These are phyloP conservation scores for Pholis gunnellus DNA, from an alignment of 2,113 vertebrate species.

Conservation along the genomic window DNA sequence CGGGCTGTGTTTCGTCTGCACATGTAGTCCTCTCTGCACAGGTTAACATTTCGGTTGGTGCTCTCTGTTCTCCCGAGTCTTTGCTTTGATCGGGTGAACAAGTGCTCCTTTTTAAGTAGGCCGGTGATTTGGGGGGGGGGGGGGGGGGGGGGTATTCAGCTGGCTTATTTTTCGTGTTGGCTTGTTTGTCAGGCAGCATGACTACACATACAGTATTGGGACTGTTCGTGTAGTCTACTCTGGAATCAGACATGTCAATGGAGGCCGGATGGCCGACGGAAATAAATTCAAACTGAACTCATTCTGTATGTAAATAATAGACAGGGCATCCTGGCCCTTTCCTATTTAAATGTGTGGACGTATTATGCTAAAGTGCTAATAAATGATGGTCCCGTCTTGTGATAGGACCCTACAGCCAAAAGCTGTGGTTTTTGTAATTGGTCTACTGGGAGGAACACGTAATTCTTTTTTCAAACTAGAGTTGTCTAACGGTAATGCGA, in stretches of 20 bases:
- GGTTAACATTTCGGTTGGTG: slow-evolving; percentile 24
- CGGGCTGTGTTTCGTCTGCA: slow-evolving; percentile 47
- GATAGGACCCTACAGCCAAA: neutral
- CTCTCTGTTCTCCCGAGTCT: slow-evolving; percentile 31
- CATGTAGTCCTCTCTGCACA: slow-evolving; percentile 27
- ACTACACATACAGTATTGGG: slow-evolving; percentile 46
- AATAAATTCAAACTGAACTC: neutral
- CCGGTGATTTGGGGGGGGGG: slow-evolving; percentile 17
- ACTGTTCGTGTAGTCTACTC: slow-evolving; percentile 24
- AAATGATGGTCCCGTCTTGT: neutral
- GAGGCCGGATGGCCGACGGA: neutral
- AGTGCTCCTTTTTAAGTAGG: slow-evolving; percentile 40
- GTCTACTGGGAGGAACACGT: neutral
- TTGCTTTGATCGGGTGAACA: slow-evolving; percentile 37
- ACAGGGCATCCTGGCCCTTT: neutral
- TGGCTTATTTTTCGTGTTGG: slow-evolving; percentile 35
- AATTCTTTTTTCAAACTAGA: neutral
- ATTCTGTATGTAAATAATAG: neutral
- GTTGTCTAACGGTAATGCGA: neutral
- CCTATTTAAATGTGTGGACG: neutral
- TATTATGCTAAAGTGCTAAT: neutral
- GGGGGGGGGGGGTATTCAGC: neutral
- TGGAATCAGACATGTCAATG: slow-evolving; percentile 18
- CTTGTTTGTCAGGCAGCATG: slow-evolving; percentile 47
- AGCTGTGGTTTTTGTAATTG: neutral